Evolutionary conservation across 1,140 invertebrate species (phyloP).

Genomic region (Penaeus vannamei): DNA sequence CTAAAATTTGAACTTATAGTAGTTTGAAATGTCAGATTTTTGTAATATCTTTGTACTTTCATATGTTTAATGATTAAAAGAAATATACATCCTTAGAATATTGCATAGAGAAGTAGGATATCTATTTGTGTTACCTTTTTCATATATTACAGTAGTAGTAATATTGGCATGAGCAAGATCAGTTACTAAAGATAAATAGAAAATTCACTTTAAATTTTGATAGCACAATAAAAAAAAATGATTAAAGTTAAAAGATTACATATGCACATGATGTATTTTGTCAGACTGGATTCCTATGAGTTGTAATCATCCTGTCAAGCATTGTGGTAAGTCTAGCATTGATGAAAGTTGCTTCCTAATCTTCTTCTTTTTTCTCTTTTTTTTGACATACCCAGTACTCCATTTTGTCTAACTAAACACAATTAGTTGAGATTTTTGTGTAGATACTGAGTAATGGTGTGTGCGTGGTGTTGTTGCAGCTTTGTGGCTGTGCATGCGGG

Average conservation of each 20-base stretch:
- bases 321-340: constrained; percentile 50
- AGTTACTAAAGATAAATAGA: too few relatives aligned
- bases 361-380: constrained; percentile 1
- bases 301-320: constrained; percentile 26
- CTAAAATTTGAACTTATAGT: too few relatives aligned
- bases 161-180: too few relatives aligned
- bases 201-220: too few relatives aligned
- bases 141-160: too few relatives aligned
- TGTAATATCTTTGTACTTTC: too few relatives aligned
- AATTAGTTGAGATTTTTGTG: constrained; percentile 53
- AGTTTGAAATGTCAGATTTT: too few relatives aligned
- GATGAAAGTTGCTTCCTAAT: constrained; percentile 46
- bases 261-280: constrained; percentile 44
- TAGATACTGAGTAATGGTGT: constrained; percentile 42
- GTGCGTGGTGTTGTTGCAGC: constrained; percentile 64
- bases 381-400: constrained; percentile 18
- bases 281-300: constrained; percentile 57
- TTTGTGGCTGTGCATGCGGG: constrained; percentile 69
- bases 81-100: too few relatives aligned
- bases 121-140: too few relatives aligned
- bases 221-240: too few relatives aligned
- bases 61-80: too few relatives aligned
- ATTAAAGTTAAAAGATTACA: constrained; percentile 2
- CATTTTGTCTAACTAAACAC: constrained; percentile 29
- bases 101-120: too few relatives aligned